phyloP scores from a whole-genome alignment of 2,888 invertebrate species.

The Mythimna albipuncta region DNA sequence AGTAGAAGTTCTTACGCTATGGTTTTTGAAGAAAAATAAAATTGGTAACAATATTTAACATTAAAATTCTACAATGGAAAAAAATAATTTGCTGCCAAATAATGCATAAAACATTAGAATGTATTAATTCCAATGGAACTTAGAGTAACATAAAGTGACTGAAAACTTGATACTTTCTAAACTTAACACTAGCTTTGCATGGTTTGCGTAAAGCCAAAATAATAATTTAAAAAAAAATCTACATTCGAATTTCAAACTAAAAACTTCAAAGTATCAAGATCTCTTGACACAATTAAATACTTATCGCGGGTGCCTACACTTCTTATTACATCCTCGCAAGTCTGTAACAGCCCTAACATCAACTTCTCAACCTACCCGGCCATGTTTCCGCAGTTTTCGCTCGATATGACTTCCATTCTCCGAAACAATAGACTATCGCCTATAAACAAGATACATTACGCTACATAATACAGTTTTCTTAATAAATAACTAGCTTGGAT shows the following conservation, averaged over 20 bases:
- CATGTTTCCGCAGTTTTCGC: conserved; percentile 51
- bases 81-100: no score
- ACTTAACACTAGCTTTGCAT: no score
- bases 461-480: conserved; percentile 48
- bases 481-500: conserved; percentile 39
- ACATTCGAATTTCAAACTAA: not conserved
- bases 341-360: conserved; percentile 31
- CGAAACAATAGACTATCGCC: conserved; percentile 45
- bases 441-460: conserved; percentile 48
- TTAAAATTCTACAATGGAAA: no score
- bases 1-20: no score
- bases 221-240: not conserved
- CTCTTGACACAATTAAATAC: not conserved
- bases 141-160: no score
- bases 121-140: no score
- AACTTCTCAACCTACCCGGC: conserved; percentile 25
- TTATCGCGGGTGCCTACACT: not conserved
- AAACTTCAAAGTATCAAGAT: not conserved
- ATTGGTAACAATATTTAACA: no score
- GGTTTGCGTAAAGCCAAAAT: no score
- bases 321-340: not conserved
- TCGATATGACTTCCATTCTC: conserved; percentile 44
- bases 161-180: no score
- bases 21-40: no score
- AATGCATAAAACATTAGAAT: no score